phyloP scores from a whole-genome alignment of 2,113 vertebrate species.

The Albula goreensis region DNA sequence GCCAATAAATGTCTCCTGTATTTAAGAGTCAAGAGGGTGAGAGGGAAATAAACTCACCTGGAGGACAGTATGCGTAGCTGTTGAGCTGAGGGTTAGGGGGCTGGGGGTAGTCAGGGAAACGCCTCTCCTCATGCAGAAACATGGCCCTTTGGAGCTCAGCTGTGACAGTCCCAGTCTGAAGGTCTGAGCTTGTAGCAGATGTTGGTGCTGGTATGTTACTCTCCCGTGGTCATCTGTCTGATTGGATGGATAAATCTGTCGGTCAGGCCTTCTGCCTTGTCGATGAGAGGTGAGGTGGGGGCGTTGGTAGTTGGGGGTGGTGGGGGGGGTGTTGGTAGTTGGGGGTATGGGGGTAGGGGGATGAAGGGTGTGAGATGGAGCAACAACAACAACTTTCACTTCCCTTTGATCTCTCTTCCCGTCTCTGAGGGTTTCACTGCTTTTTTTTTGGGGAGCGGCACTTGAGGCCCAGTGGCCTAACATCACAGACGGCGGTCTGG shows the following conservation, averaged over 20 bases:
- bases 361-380: background rate
- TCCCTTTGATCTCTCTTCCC: slow-evolving; percentile 46
- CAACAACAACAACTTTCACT: slow-evolving; percentile 26
- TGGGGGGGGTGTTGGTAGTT: background rate
- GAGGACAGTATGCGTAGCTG: slow-evolving; percentile 13
- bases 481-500: slow-evolving; percentile 33
- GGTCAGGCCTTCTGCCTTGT: background rate
- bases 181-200: background rate
- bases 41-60: slow-evolving; percentile 15
- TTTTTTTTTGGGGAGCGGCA: background rate
- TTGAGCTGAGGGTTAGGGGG: slow-evolving; percentile 32
- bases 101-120: slow-evolving; percentile 30
- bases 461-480: background rate
- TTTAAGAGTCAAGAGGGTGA: background rate
- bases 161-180: background rate
- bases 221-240: background rate
- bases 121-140: slow-evolving; percentile 44
- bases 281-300: background rate
- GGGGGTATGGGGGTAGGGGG: background rate
- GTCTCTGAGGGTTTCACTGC: slow-evolving; percentile 15
- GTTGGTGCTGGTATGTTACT: background rate
- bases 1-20: background rate
- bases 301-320: background rate
- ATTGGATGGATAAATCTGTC: background rate
- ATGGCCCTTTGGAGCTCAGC: slow-evolving; percentile 31